These are phyloP conservation scores for Hypotaenidia philippensis DNA, from an alignment of 2,797 vertebrate species.

Conservation along the genomic window DNA sequence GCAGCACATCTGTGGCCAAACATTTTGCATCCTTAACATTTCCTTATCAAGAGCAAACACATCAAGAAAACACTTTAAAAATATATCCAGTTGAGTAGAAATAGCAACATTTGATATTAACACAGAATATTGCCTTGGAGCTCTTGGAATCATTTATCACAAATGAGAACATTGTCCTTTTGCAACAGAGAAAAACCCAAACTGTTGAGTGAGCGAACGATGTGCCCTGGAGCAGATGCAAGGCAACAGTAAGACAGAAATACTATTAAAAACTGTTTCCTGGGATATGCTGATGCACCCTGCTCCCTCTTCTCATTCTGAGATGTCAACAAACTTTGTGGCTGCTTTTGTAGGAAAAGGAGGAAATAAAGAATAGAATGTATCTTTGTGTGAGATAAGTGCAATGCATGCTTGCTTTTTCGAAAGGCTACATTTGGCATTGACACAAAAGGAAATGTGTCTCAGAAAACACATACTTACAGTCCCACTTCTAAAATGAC, in stretches of 20 bases:
- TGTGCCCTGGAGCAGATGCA: neutral
- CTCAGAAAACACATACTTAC: neutral
- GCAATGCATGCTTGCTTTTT: neutral
- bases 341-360: neutral
- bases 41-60: neutral
- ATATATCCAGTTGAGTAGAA: neutral
- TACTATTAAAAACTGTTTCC: neutral
- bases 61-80: slow-evolving; percentile 16
- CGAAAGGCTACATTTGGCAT: neutral
- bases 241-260: neutral
- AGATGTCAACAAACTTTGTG: neutral
- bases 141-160: slow-evolving; percentile 7
- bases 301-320: neutral
- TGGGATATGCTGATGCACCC: neutral
- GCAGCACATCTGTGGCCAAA: neutral
- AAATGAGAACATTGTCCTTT: neutral
- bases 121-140: neutral
- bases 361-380: neutral
- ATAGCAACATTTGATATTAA: slow-evolving; percentile 11
- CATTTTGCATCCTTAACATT: neutral
- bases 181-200: neutral
- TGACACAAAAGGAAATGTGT: neutral
- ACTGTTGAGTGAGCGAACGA: slow-evolving; percentile 1
- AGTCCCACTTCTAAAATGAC: neutral
- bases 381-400: neutral